These are phyloP conservation scores for Scaptomyza tumidula DNA, from an alignment of 2,888 invertebrate genomes.

Conservation along the genomic window DNA sequence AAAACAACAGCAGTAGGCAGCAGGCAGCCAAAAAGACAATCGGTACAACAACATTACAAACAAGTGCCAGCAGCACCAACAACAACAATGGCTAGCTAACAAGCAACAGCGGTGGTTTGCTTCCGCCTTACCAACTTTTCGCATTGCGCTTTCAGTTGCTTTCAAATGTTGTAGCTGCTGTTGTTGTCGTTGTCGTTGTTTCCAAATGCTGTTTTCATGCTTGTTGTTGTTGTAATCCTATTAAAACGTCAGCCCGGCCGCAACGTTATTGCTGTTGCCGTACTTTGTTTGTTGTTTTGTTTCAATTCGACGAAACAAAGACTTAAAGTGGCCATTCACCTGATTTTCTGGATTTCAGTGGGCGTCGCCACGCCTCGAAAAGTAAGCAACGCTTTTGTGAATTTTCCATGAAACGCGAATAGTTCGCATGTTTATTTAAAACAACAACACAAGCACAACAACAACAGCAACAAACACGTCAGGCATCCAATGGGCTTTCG, in stretches of 20 bases:
- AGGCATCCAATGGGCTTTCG: slow-evolving; percentile 46
- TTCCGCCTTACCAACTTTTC: slow-evolving; percentile 75
- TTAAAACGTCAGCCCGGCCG: slow-evolving; percentile 55
- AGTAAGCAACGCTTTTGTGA: slow-evolving; percentile 54
- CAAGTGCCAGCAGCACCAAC: slow-evolving; percentile 21
- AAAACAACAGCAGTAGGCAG: slow-evolving; percentile 15
- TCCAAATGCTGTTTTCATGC: slow-evolving; percentile 47
- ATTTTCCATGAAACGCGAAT: slow-evolving; percentile 24
- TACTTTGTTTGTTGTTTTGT: slow-evolving; percentile 71
- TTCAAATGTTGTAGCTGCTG: slow-evolving; percentile 27
- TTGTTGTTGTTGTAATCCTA: slow-evolving; percentile 65
- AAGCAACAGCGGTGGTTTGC: slow-evolving; percentile 53
- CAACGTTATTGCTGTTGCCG: slow-evolving; percentile 40
- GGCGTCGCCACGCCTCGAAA: slow-evolving; percentile 37
- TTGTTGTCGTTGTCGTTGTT: slow-evolving; percentile 57
- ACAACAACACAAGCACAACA: slow-evolving; percentile 22
- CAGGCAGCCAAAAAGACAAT: slow-evolving; percentile 48
- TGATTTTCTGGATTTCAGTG: slow-evolving; percentile 70
- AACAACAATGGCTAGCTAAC: slow-evolving; percentile 51
- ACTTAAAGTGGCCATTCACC: slow-evolving; percentile 79
- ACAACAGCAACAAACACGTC: slow-evolving; percentile 14
- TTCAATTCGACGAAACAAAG: slow-evolving; percentile 78
- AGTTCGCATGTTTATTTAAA: slow-evolving; percentile 72
- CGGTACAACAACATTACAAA: slow-evolving; percentile 20
- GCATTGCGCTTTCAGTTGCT: slow-evolving; percentile 59